These are phyloP conservation scores for Orthosia gracilis DNA, from an alignment of 2,888 invertebrate species.

Conservation along the genomic window DNA sequence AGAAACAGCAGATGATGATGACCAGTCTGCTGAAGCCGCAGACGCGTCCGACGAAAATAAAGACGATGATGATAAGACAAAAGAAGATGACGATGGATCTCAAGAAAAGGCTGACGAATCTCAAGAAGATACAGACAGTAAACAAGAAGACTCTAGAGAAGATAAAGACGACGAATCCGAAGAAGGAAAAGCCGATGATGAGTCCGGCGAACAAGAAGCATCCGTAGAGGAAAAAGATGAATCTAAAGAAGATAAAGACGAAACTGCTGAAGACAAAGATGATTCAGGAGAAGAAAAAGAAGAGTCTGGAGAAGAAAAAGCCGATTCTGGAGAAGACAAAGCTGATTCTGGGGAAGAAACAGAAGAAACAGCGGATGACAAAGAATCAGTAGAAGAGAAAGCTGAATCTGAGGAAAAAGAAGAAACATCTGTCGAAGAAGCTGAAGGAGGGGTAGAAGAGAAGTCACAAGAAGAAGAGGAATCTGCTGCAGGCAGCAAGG, in stretches of 20 bases:
- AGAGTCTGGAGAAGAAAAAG: constrained; percentile 78
- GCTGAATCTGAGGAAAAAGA: constrained; percentile 73
- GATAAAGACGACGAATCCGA: constrained; percentile 71
- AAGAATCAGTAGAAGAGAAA: constrained; percentile 72
- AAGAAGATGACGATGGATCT: constrained; percentile 87
- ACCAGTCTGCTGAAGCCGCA: constrained; percentile 74
- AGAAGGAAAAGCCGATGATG: constrained; percentile 76
- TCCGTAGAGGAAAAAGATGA: constrained; percentile 69
- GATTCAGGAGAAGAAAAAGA: constrained; percentile 76
- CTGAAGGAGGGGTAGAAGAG: constrained; percentile 69
- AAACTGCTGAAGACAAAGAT: constrained; percentile 75
- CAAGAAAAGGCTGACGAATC: constrained; percentile 84
- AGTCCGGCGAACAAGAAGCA: constrained; percentile 75
- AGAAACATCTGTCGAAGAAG: constrained; percentile 72
- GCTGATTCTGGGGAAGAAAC: constrained; percentile 78
- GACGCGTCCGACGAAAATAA: constrained; percentile 72
- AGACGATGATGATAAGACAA: constrained; percentile 69
- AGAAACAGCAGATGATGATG: constrained; percentile 73
- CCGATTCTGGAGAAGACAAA: constrained; percentile 81
- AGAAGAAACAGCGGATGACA: constrained; percentile 72
- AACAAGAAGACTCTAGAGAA: constrained; percentile 72
- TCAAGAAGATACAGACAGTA: constrained; percentile 69
- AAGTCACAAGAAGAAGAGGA: constrained; percentile 67
- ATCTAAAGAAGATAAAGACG: constrained; percentile 69
- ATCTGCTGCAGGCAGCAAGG: constrained; percentile 58